Base-by-base conservation (phyloP, 2,113 vertebrate genomes). In the Oncorhynchus gorbuscha region DNA sequence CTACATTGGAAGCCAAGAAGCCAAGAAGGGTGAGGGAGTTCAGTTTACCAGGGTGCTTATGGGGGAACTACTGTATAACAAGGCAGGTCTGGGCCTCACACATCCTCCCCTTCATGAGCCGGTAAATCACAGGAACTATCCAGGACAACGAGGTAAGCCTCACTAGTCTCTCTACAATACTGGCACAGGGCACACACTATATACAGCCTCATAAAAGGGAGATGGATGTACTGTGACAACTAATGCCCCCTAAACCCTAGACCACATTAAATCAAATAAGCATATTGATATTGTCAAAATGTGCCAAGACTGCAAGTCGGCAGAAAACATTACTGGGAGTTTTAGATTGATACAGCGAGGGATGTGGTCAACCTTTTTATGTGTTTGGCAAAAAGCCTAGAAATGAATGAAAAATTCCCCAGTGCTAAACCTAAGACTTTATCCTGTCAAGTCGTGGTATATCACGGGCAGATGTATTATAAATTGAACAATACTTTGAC, bases 381-480 rank as follows among this genome's bases (percentile, higher is more conserved):
- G 48, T 39, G 9, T 24, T 45, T 79, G 82, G 74, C 79, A 12
- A 0, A 39, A 45, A 45, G 76, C 73, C 79, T 32, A 26, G 78
- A 76, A 66, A 45, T 26, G 9, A 35, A 11, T 45, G 2, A 11
- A 45, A 45, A 58, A 69, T 13, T 26, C 3, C 45, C 3, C 69
- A 24, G 8, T 39, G 4, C 8, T 71, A 5, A 22, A 45, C 39
- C 39, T 45, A 45, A 45, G 39, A 11, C 39, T 45, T 45, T 11
- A 11, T 22, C 70, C 16, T 45, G 6, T 8, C 30, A 39, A 20
- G 22, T 55, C 12, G 13, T 26, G 49, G 70, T 13, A 58, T 20
- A 18, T 3, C 59, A 22, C 59, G 24, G 55, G 14, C 20, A 58
- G 55, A 58, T 58, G 13, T 18, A 58, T 14, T 14, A 20, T 58